Evolutionary conservation across 2,888 invertebrate species (phyloP).

Genomic region (Sycophila texana): DNA sequence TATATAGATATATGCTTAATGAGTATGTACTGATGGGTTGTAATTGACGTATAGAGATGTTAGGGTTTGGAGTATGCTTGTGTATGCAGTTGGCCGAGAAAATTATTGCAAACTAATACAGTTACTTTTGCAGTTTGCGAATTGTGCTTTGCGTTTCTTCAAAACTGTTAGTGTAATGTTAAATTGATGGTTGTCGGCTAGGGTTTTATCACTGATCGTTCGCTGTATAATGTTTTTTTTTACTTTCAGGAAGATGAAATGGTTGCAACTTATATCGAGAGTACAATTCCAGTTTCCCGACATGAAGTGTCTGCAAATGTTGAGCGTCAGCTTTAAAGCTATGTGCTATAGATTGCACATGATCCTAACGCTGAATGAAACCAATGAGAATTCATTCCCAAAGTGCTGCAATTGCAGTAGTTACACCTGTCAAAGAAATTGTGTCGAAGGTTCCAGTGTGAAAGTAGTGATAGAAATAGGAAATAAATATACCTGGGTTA

Average conservation of each 20-base stretch:
- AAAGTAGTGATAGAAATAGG: constrained; percentile 75
- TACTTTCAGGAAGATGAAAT: constrained; percentile 73
- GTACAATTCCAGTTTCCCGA: constrained; percentile 73
- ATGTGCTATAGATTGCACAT: constrained; percentile 73
- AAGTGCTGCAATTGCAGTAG: constrained; percentile 73
- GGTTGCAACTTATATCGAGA: constrained; percentile 72
- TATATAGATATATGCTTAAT: too few relatives aligned
- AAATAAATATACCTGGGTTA: constrained; percentile 75
- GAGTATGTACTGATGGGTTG: too few relatives aligned
- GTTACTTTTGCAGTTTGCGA: too few relatives aligned
- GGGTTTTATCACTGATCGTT: too few relatives aligned
- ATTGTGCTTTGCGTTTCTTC: too few relatives aligned
- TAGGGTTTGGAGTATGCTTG: too few relatives aligned
- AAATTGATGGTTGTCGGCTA: too few relatives aligned
- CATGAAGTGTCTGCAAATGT: constrained; percentile 71
- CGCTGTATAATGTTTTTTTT: constrained; percentile 2
- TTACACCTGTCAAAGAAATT: constrained; percentile 73
- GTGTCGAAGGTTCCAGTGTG: constrained; percentile 71
- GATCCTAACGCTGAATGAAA: constrained; percentile 71
- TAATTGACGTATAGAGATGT: too few relatives aligned
- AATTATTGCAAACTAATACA: too few relatives aligned
- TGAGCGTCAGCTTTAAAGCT: constrained; percentile 73
- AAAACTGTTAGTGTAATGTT: too few relatives aligned
- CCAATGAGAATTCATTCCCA: constrained; percentile 66
- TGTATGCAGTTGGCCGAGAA: too few relatives aligned